Evolutionary conservation across 2,113 vertebrate species (phyloP).

Genomic region (Synodontis membranacea): DNA sequence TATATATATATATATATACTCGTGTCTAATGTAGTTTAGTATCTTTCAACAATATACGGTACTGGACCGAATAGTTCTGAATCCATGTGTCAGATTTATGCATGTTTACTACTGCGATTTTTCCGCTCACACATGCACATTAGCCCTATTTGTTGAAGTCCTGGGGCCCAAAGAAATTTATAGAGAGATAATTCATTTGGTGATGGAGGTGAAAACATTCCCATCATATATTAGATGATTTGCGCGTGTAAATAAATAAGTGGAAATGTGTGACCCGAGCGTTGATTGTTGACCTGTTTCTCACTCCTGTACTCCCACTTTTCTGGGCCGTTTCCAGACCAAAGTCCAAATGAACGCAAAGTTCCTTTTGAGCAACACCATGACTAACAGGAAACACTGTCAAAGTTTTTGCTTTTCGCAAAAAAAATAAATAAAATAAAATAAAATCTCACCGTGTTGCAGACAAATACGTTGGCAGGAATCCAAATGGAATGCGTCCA

Average conservation of each 20-base stretch:
- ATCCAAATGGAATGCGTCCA: not conserved
- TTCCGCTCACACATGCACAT: not conserved
- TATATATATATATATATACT: no score
- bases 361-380: slow-evolving; percentile 54
- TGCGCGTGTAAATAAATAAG: not conserved
- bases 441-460: slow-evolving; percentile 38
- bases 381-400: slow-evolving; percentile 66
- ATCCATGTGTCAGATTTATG: no score
- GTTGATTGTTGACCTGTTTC: slow-evolving; percentile 55
- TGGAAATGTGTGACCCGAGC: slow-evolving; percentile 57
- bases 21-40: no score
- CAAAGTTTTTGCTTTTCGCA: slow-evolving; percentile 40
- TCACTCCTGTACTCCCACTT: slow-evolving; percentile 10
- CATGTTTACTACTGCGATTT: not conserved
- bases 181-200: not conserved
- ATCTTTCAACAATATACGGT: no score
- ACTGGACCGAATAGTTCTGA: no score
- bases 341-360: slow-evolving; percentile 51
- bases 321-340: slow-evolving; percentile 38
- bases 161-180: not conserved
- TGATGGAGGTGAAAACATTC: not conserved
- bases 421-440: no score
- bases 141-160: not conserved
- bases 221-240: not conserved
- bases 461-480: slow-evolving; percentile 21